These are phyloP conservation scores for Takifugu bimaculatus DNA, from an alignment of 2,113 vertebrate species.

Conservation along the genomic window DNA sequence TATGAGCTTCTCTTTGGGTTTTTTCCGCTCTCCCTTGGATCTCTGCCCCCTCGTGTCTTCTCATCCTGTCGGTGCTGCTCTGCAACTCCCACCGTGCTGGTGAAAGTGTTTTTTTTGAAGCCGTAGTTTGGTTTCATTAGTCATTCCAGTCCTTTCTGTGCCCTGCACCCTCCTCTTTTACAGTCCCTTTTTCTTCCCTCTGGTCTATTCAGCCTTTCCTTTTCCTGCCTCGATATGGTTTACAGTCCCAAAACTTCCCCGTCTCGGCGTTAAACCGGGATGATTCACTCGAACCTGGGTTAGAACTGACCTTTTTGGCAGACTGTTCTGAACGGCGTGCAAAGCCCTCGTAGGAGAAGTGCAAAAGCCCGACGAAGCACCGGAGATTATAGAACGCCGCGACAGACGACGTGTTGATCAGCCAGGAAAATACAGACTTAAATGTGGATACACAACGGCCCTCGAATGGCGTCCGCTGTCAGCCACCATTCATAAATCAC, in stretches of 20 bases:
- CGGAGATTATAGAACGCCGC: conserved; percentile 14
- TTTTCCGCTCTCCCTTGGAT: conserved; percentile 7
- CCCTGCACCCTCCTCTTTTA: background rate
- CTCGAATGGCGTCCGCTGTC: conserved; percentile 38
- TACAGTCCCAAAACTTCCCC: conserved; percentile 26
- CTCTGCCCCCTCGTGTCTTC: background rate
- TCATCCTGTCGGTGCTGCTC: conserved; percentile 1
- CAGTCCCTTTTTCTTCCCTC: conserved; percentile 2
- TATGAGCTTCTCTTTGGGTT: conserved; percentile 48
- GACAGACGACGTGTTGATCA: conserved; percentile 22
- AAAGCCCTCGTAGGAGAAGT: conserved; percentile 29
- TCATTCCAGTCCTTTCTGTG: conserved; percentile 9
- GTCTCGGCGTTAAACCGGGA: conserved; percentile 40
- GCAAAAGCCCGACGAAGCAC: conserved; percentile 10
- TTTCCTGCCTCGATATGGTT: conserved; percentile 13
- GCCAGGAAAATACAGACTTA: conserved; percentile 35
- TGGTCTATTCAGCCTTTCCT: background rate
- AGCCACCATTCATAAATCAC: conserved; percentile 59
- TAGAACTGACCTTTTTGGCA: conserved; percentile 22
- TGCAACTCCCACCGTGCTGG: conserved; percentile 3
- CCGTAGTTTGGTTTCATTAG: conserved; percentile 22
- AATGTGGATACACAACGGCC: conserved; percentile 25
- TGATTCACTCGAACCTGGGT: conserved; percentile 31
- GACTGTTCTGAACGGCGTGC: conserved; percentile 29
- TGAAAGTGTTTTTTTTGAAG: conserved; percentile 28